A percentile compares a stretch with the other conserved stretches of the same genome.
phyloP scores from a whole-genome alignment of 1,140 invertebrate genomes.

The Linepithema humile region DNA sequence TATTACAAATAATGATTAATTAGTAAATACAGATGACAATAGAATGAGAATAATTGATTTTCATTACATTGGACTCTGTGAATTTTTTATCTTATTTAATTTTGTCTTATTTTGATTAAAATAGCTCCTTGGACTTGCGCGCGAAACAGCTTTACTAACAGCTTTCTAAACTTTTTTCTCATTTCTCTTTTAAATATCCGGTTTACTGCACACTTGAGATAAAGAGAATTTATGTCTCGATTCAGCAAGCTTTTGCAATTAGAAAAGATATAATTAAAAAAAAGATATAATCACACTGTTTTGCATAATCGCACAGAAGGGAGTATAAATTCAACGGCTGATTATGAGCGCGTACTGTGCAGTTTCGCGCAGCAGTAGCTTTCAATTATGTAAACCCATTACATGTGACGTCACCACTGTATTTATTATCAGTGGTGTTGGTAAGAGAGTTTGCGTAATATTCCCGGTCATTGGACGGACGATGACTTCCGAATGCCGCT shows the following conservation, averaged over 20 bases:
- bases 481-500: slow-evolving; percentile 35
- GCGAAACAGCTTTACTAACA: too few relatives aligned
- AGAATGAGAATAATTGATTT: too few relatives aligned
- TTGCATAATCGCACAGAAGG: not conserved
- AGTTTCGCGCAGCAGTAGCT: not conserved
- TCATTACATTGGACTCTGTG: too few relatives aligned
- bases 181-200: not conserved
- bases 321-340: not conserved
- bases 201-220: not conserved
- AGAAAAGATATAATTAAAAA: not conserved
- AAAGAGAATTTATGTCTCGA: not conserved
- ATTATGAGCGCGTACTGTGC: not conserved
- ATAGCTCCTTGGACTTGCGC: too few relatives aligned
- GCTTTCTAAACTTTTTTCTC: not conserved
- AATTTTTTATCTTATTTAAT: too few relatives aligned
- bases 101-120: too few relatives aligned
- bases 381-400: slow-evolving; percentile 14
- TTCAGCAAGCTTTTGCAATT: not conserved
- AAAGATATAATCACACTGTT: too few relatives aligned
- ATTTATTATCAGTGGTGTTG: not conserved
- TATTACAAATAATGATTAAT: too few relatives aligned
- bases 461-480: slow-evolving; percentile 7
- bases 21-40: too few relatives aligned
- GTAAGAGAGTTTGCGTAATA: slow-evolving; percentile 1
- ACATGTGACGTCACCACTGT: not conserved